Evolutionary conservation across 2,113 vertebrate species (phyloP), one percentile per base, ranked within the genome.

Genomic region (Psilopogon haemacephalus): DNA sequence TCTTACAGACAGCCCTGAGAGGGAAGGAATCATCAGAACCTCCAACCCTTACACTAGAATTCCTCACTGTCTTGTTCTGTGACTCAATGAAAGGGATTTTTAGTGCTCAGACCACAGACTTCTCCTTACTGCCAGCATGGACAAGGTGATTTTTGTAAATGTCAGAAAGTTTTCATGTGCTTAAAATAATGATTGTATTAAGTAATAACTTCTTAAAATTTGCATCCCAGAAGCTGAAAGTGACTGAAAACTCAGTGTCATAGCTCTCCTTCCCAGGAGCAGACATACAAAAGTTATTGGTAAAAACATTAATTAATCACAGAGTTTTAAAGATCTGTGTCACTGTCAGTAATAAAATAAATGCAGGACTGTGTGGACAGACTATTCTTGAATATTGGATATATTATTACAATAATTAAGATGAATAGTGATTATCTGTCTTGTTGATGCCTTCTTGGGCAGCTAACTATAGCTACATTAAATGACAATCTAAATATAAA

Each of bases 341-440:
- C 92, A 84, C 56, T 90, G 85, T 95, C 92, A 95, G 91, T 93
- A 97, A 97, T 94, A 93, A 97, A 97, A 96, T 96, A 94, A 95
- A 87, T 85, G 95, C 48, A 14, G 73, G 91, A 97, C 32, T 95
- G 80, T 69, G 44, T 65, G 94, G 88, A 69, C 93, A 95, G 82
- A 89, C 88, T 90, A 62, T 83, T 97, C 82, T 80, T 96, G 93
- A 96, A 97, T 96, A 96, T 90, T 87, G 93, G 69, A 93, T 90
- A 76, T 75, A 93, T 96, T 96, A 95, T 96, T 95, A 95, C 46
- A 96, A 94, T 96, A 97, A 97, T 97, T 97, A 97, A 97, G 94
- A 97, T 94, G 90, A 97, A 96, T 96, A 96, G 95, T 81, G 96
- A 97, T 96, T 97, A 93, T 77, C 95, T 96, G 96, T 96, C 92